A percentile compares a stretch with the other conserved stretches of the same genome.
phyloP scores from a whole-genome alignment of 1,140 invertebrate species.

The Heliconius congener region DNA sequence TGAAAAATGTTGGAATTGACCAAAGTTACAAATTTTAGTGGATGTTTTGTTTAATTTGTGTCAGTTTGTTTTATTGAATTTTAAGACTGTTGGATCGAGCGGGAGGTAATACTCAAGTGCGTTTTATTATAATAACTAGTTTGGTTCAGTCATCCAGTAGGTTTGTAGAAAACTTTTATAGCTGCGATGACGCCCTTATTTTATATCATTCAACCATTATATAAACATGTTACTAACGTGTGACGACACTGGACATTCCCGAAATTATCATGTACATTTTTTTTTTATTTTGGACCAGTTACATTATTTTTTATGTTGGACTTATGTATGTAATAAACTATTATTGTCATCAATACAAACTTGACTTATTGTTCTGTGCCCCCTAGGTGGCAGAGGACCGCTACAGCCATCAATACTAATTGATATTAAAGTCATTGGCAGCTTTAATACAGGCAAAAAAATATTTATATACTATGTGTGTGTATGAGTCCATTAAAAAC shows the following conservation, averaged over 20 bases:
- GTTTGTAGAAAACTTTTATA: conserved; percentile 71
- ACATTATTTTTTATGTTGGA: not conserved
- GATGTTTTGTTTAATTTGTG: conserved; percentile 21
- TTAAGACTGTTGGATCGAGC: conserved; percentile 45
- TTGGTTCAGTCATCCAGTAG: conserved; percentile 66
- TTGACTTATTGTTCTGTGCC: no score
- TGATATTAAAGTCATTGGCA: not conserved
- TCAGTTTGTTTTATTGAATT: conserved; percentile 45
- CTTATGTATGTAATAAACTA: not conserved
- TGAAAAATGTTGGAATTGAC: not conserved
- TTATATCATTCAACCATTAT: conserved; percentile 16
- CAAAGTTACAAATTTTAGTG: not conserved
- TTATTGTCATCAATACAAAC: not conserved
- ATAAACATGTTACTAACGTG: not conserved
- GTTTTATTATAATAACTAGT: conserved; percentile 22
- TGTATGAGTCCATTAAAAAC: not conserved
- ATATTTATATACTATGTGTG: not conserved
- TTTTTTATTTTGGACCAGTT: not conserved
- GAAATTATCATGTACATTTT: conserved; percentile 44
- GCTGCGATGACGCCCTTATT: conserved; percentile 70
- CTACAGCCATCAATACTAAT: no score
- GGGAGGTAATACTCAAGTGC: conserved; percentile 43
- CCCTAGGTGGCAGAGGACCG: no score
- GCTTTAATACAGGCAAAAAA: not conserved
- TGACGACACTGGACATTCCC: conserved; percentile 40